Percentiles rank a stretch among this genome's conserved stretches.
Conservation (phyloP, 2,113 vertebrate species). For the Poeciliopsis occidentalis region DNA sequence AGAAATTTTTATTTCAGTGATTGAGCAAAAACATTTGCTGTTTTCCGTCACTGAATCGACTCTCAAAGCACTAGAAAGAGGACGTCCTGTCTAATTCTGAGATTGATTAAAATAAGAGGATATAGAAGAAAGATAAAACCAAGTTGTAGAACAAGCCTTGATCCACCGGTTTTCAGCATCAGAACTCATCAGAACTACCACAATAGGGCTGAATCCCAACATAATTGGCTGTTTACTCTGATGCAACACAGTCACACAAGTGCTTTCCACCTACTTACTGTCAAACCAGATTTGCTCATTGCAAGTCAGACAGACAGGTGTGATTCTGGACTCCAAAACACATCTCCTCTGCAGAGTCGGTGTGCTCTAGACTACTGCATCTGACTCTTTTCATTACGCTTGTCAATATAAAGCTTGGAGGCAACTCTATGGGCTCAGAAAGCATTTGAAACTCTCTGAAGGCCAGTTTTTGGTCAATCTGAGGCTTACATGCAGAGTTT, state of each 20-base stretch:
- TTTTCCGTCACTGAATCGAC: too few relatives aligned
- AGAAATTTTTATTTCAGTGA: too few relatives aligned
- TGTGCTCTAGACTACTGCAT: too few relatives aligned
- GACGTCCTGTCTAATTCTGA: too few relatives aligned
- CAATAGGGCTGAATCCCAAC: not conserved
- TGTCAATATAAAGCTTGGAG: too few relatives aligned
- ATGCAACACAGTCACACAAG: not conserved
- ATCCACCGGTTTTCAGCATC: too few relatives aligned
- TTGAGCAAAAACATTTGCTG: not conserved
- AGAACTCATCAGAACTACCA: not conserved
- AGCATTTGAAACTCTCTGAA: not conserved
- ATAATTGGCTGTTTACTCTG: not conserved
- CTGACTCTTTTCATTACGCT: too few relatives aligned
- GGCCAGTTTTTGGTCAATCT: not conserved
- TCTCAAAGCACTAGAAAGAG: too few relatives aligned
- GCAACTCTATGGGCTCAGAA: too few relatives aligned
- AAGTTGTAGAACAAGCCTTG: too few relatives aligned
- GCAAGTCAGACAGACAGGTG: not conserved
- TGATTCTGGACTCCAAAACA: not conserved
- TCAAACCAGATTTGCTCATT: not conserved
- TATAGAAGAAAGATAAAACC: too few relatives aligned
- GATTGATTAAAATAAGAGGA: not conserved
- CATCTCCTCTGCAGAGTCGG: not conserved
- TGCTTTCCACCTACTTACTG: not conserved
- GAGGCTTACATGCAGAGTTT: not conserved